phyloP scores from a whole-genome alignment of 2,113 vertebrate genomes.

The Rafetus swinhoei region DNA sequence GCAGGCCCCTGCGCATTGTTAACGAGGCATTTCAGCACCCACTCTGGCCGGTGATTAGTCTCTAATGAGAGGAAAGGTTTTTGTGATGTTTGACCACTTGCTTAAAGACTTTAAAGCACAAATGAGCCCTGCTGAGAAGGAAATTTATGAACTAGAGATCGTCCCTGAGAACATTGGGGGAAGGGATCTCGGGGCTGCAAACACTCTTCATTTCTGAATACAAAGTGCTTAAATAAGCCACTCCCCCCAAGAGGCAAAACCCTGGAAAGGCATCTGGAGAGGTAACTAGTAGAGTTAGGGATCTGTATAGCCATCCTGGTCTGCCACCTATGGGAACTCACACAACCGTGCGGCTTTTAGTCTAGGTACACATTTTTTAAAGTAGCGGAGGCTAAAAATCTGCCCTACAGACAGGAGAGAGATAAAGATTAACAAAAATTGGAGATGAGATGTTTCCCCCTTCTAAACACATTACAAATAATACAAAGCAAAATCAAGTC shows the following conservation, averaged over 20 bases:
- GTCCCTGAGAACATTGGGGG: not conserved
- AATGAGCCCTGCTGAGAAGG: not conserved
- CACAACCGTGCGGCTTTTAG: too few relatives aligned
- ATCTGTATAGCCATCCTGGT: not conserved
- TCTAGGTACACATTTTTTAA: not conserved
- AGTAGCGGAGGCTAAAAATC: not conserved
- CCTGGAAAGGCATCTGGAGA: rapidly evolving
- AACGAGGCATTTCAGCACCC: slow-evolving; percentile 41
- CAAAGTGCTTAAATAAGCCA: not conserved
- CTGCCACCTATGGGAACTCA: not conserved
- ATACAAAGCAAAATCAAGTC: not conserved
- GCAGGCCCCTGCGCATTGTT: not conserved
- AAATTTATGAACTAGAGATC: not conserved
- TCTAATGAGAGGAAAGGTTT: slow-evolving; percentile 37
- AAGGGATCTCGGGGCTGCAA: not conserved
- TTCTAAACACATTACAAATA: not conserved
- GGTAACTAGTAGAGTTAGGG: not conserved
- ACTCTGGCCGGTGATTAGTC: not conserved
- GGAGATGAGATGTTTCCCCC: not conserved
- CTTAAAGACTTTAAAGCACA: slow-evolving; percentile 37
- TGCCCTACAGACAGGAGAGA: not conserved
- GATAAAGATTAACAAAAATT: not conserved
- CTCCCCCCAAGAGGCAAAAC: not conserved
- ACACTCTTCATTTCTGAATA: not conserved
- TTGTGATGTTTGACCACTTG: slow-evolving; percentile 1